Evolutionary conservation across 2,113 vertebrate genomes (phyloP), one percentile per base, ranked within the genome.

Genomic region (Pipra filicauda): DNA sequence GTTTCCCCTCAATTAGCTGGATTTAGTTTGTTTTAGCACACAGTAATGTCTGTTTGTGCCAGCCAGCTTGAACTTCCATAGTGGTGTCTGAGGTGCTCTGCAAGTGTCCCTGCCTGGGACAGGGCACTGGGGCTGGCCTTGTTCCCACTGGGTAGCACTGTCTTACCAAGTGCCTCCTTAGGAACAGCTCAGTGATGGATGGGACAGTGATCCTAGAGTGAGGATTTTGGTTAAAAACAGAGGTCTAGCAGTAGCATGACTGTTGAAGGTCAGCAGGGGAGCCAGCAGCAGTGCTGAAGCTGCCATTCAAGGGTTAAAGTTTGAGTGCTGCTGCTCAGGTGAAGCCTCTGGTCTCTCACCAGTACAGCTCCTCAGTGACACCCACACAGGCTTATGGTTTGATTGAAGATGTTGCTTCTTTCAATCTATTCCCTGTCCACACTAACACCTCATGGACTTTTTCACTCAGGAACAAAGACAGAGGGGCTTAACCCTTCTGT

Each of bases 401-500:
- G 95, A 98, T 44, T 98, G 97, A 98, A 98, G 95, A 94, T 74
- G 74, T 67, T 93, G 91, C 95, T 93, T 87, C 78, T 92, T 97
- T 96, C 95, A 88, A 2, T 95, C 89, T 91, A 37, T 66, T 91
- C 74, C 69, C 86, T 77, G 93, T 94, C 86, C 77, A 85, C 22
- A 33, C 90, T 88, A 97, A 97, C 69, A 88, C 79, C 85, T 75
- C 91, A 79, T 73, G 82, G 95, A 94, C 92, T 74, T 89, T 93
- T 95, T 91, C 31, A 96, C 93, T 95, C 95, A 82, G 97, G 97
- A 98, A 95, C 93, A 98, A 98, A 98, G 97, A 96, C 46, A 35
- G 95, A 92, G 81, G 62, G 95, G 97, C 96, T 98, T 98, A 98
- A 98, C 97, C 97, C 98, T 97, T 96, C 97, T 87, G 87, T 91